Evolutionary conservation across 2,113 vertebrate genomes (phyloP), one percentile per base, ranked within the genome.

Genomic region (Pteropus alecto): DNA sequence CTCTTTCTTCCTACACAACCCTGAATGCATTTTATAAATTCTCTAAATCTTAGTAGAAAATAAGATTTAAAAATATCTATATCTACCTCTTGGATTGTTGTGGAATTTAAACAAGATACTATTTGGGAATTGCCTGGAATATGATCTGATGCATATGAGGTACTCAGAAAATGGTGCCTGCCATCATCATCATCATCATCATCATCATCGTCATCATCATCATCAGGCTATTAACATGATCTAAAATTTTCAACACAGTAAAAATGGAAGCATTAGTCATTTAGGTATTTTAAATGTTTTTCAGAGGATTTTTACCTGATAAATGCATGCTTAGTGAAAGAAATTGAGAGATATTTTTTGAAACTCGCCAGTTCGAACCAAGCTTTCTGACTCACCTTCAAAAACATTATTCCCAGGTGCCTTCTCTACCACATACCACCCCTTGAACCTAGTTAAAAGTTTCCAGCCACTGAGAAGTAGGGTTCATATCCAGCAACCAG

Each of bases 81-180:
- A 68, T 15, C 7, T 84, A 63, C 43, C 21, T 78, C 87, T 93
- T 84, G 60, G 24, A 54, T 61, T 79, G 13, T 41, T 93, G 33
- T 93, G 33, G n/a, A 82, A 58, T 74, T 94, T 85, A 92, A 93
- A 60, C 86, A 95, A 56, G 46, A 18, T 11, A 65, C 26, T 60
- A 13, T 67, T 46, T 33, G 28, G 70, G 15, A 73, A 65, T 14
- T 28, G 10, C 61, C 85, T 81, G 24, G 15, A 56, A 14, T 81
- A 24, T 28, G 68, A 63, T 35, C 65, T 87, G 35, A 84, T 4
- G 18, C 19, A 19, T 14, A 21, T 15, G 33, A 86, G 58, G 9
- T 41, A 4, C 38, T 91, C 28, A 26, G 21, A 89, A 91, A 60
- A 77, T 10, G 73, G 21, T 51, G 18, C 16, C 48, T 38, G 6